Conservation (phyloP, 2,888 invertebrate species). For the Brachyptera putata region DNA sequence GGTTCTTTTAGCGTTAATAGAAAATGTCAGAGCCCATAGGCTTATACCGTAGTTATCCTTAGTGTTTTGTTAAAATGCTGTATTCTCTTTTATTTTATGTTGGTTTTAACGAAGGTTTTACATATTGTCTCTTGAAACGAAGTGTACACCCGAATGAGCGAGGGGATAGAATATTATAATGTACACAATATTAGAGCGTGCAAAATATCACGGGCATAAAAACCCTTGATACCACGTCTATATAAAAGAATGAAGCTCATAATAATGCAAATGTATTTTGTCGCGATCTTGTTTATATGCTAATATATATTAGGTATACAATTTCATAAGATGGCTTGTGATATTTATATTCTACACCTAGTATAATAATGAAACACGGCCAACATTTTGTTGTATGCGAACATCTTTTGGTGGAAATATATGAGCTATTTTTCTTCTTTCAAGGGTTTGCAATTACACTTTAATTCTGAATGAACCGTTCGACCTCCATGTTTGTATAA, state of each 20-base stretch:
- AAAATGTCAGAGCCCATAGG: slow-evolving; percentile 26
- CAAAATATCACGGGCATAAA: neutral
- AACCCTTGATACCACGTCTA: slow-evolving; percentile 15
- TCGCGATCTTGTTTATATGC: slow-evolving; percentile 32
- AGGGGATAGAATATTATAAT: slow-evolving; percentile 25
- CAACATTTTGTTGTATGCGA: slow-evolving; percentile 4
- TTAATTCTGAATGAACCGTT: too few relatives aligned
- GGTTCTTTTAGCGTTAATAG: slow-evolving; percentile 18
- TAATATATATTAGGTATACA: slow-evolving; percentile 30
- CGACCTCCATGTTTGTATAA: neutral
- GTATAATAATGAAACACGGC: slow-evolving; percentile 3
- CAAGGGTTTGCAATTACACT: neutral
- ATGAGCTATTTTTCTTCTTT: too few relatives aligned
- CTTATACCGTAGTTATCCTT: slow-evolving; percentile 28
- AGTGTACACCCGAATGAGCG: slow-evolving; percentile 20
- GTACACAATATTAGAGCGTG: slow-evolving; percentile 29
- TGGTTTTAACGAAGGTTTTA: too few relatives aligned
- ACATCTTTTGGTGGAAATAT: too few relatives aligned
- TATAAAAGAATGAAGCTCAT: slow-evolving; percentile 12
- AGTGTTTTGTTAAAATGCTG: slow-evolving; percentile 18
- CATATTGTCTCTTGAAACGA: slow-evolving; percentile 31
- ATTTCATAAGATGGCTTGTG: slow-evolving; percentile 13
- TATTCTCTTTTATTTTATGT: slow-evolving; percentile 24
- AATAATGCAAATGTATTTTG: slow-evolving; percentile 32
- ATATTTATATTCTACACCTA: neutral